Evolutionary conservation across 2,888 invertebrate species (phyloP), one percentile per base, ranked within the genome.

Genomic region (Furcula furcula): DNA sequence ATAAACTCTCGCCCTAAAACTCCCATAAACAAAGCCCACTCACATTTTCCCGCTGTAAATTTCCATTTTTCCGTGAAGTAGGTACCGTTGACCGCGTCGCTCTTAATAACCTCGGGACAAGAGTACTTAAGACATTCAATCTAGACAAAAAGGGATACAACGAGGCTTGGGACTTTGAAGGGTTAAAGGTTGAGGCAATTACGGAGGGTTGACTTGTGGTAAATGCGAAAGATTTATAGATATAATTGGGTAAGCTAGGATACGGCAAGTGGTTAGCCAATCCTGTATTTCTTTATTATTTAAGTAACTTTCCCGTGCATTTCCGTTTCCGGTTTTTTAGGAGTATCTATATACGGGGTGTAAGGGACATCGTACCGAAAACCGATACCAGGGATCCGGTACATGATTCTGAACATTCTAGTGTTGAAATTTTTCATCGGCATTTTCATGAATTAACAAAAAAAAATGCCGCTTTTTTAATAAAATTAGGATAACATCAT

Each of bases 71-170:
- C 7, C 20, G 18, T 27, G n/a, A 27, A 27, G 27, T 15, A 32
- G 33, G 13, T 11, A 35, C 14, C 32, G 35, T 44, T 39, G 31
- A 40, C 40, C 22, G 34, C 16, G 25, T 14, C 16, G 12, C 29
- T 29, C 30, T 31, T 40, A 34, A 46, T 40, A 39, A 34, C 38
- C 22, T 46, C 34, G 28, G 14, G 12, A 39, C 22, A 18, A 40
- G 39, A 44, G 34, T 26, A 43, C 39, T 51, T 42, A 38, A 45
- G 40, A 34, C 34, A 40, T 52, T 40, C 20, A 55, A 50, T 46
- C 45, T 40, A 55, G 43, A 40, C 34, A 41, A 55, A 42, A 49
- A 35, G 37, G 48, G 39, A 34, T 27, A 31, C 31, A 34, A 35
- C 19, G 10, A 29, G 29, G 26, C 22, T 40, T 12, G 29, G 29